Percentiles rank a stretch among this genome's conserved stretches.
phyloP scores from a whole-genome alignment of 2,888 invertebrate species.

The Dermolepida albohirtum region DNA sequence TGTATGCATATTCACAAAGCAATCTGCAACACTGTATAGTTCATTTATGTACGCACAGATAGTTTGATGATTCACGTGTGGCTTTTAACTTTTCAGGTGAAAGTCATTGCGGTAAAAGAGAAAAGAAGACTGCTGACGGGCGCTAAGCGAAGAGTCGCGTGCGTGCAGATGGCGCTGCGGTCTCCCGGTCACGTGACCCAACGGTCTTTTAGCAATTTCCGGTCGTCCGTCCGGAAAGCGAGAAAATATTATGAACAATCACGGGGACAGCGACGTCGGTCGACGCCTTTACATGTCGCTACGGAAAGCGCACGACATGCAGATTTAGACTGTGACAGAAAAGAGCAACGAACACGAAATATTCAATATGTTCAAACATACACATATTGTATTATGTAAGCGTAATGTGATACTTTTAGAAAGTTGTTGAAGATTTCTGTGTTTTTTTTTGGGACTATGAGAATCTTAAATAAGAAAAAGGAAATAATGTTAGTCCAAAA shows the following conservation, averaged over 20 bases:
- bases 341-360: no score
- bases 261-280: constrained; percentile 28
- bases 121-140: constrained; percentile 12
- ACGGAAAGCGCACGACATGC: not conserved
- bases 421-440: no score
- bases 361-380: no score
- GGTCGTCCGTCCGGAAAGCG: constrained; percentile 44
- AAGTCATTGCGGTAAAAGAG: constrained; percentile 27
- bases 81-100: constrained; percentile 40
- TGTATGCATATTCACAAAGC: no score
- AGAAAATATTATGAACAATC: constrained; percentile 41
- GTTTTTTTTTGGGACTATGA: no score
- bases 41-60: no score
- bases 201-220: constrained; percentile 49
- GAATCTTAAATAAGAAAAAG: no score
- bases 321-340: not conserved
- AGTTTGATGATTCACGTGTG: constrained; percentile 22
- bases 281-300: constrained; percentile 18
- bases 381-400: no score
- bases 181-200: constrained; percentile 47
- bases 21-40: no score
- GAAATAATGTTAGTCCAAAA: no score
- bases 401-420: no score
- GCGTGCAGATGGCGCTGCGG: constrained; percentile 39
- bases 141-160: constrained; percentile 48